Conservation (phyloP, 2,888 invertebrate genomes). For the Drosophila kanekoi region DNA sequence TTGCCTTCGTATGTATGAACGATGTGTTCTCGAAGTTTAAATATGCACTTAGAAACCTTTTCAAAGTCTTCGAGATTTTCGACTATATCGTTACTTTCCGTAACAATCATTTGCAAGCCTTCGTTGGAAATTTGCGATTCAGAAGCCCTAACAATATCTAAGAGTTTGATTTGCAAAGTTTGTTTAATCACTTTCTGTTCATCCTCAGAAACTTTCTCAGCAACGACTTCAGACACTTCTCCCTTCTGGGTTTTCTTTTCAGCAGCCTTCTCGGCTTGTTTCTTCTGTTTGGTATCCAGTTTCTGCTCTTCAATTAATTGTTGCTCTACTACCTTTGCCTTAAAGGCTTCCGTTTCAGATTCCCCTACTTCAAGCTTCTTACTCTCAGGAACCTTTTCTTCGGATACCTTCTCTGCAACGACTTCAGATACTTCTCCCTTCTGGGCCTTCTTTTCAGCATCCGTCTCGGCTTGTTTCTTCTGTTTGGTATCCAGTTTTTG, state of each 20-base stretch:
- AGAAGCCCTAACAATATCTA: conserved; percentile 15
- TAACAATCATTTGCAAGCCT: conserved; percentile 23
- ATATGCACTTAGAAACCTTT: conserved; percentile 66
- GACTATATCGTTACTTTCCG: conserved; percentile 42
- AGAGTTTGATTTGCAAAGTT: conserved; percentile 26
- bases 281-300: background rate
- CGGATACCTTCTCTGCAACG: background rate
- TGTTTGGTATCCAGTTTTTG: background rate
- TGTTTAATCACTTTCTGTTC: background rate
- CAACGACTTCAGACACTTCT: conserved; percentile 3
- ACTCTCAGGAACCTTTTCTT: background rate
- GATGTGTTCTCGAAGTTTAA: conserved; percentile 78
- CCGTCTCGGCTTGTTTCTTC: background rate
- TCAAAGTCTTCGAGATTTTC: conserved; percentile 44
- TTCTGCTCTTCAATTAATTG: conserved; percentile 15
- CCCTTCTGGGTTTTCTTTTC: background rate
- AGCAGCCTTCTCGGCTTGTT: background rate
- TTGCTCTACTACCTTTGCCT: conserved; percentile 6
- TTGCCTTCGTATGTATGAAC: conserved; percentile 81
- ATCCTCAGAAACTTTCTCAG: conserved; percentile 13
- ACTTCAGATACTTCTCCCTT: conserved; percentile 7
- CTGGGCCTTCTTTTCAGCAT: background rate
- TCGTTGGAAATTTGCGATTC: conserved; percentile 7
- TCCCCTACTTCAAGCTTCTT: conserved; percentile 17
- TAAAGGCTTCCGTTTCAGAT: conserved; percentile 14